Evolutionary conservation across 2,888 invertebrate species (phyloP), one percentile per base, ranked within the genome.

Genomic region (Acheta domesticus): DNA sequence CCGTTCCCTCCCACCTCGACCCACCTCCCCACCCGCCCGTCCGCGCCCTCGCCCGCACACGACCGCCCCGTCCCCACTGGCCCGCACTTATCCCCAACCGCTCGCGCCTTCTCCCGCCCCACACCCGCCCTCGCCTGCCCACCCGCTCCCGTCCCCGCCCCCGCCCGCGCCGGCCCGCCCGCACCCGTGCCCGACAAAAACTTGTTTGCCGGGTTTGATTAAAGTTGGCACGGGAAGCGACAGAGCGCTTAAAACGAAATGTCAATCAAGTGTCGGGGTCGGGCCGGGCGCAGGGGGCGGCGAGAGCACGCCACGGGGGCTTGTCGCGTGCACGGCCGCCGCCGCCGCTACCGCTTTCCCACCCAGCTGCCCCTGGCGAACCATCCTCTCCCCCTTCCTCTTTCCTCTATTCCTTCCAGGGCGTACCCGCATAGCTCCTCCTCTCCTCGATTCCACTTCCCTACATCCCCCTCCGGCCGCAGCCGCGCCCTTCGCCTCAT

Each of bases 181-280:
- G 62, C 62, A n/a, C 62, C 62, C n/a, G 16, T n/a, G n/a, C 8
- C 62, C 62, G 62, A 62, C 62, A 62, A 62, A 62, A 62, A 14
- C 16, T 62, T 62, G 62, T 62, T 62, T 62, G 62, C 16, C 62
- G 16, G 62, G 62, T 14, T 62, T 62, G 62, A 62, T 62, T 62
- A 62, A 62, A 62, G 62, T 62, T 62, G 62, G 62, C 62, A 62
- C 62, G 62, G 62, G 16, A 62, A 62, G 62, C 62, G 62, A n/a
- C 62, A n/a, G n/a, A 62, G 62, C 62, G 62, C n/a, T 62, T 62
- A 62, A 62, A 62, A 62, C 62, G 62, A 62, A 62, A 62, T 62
- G 62, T 62, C 62, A 62, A 62, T 62, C 62, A 62, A 62, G 16
- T 62, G 62, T 62, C 62, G 14, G 62, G 62, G 62, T 19, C 62